Evolutionary conservation across 2,888 invertebrate species (phyloP).

Genomic region (Magallana nippona): DNA sequence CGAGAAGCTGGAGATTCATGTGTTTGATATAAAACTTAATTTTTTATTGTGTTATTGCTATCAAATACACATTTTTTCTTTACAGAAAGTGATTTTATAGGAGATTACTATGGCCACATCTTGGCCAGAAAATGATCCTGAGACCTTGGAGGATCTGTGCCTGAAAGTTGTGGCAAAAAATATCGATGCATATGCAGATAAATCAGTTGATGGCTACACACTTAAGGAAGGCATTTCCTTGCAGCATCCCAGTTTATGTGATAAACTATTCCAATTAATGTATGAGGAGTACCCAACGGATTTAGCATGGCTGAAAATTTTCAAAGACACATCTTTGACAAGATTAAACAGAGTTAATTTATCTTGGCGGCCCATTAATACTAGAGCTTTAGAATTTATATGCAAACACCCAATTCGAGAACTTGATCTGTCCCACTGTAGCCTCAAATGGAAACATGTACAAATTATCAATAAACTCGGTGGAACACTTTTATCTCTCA

Average conservation of each 20-base stretch:
- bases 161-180: conserved; percentile 53
- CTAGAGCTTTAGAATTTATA: conserved; percentile 83
- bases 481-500: conserved; percentile 86
- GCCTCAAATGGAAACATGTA: conserved; percentile 82
- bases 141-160: conserved; percentile 57
- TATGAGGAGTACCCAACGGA: conserved; percentile 37
- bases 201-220: conserved; percentile 39
- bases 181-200: conserved; percentile 47
- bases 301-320: conserved; percentile 54
- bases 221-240: conserved; percentile 54
- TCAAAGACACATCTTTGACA: conserved; percentile 54
- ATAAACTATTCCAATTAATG: conserved; percentile 52
- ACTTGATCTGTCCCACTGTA: conserved; percentile 88
- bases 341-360: conserved; percentile 63
- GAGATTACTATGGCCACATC: conserved; percentile 38
- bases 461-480: conserved; percentile 86
- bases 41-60: too few relatives aligned
- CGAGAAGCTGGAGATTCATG: too few relatives aligned
- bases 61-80: not conserved
- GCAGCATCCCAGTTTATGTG: conserved; percentile 56
- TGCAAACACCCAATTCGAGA: conserved; percentile 87
- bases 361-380: not conserved
- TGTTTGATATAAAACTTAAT: too few relatives aligned
- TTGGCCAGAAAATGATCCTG: conserved; percentile 61
- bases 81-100: not conserved